Base-by-base conservation (phyloP, 2,113 vertebrate genomes). In the Pteronura brasiliensis region DNA sequence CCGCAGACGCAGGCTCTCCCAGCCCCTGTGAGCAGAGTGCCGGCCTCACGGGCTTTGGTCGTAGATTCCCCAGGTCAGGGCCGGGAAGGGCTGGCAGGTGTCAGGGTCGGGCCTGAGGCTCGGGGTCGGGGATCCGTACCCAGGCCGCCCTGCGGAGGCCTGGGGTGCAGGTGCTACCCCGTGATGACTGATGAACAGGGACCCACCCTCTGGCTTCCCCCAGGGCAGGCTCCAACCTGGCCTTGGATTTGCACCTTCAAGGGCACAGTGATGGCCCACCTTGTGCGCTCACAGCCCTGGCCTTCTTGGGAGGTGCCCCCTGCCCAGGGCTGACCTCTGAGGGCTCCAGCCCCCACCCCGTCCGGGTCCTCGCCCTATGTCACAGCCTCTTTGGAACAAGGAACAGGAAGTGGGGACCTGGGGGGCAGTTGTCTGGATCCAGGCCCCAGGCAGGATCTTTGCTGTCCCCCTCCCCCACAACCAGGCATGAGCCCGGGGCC, bases 291-390 rank as follows among this genome's bases (percentile, higher is more conserved):
- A 25, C 25, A 5, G 25, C 21, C 23, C 25, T 6, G 57, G 72
- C 36, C 83, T 34, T 39, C 71, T 59, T 55, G 44, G 55, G 49
- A 77, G 3, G 36, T 3, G 29, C 21, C 11, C 36, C 25, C n/a
- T 55, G 17, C 52, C 65, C 0, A 7, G 20, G 29, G 15, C 11
- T 4, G 1, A 4, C 25, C 44, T 29, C 39, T 13, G 11, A 44
- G 63, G 10, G n/a, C 10, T 29, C 52, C 49, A 8, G 65, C 25
- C 42, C 23, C n/a, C 4, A 9, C 27, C 10, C 42, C 14, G 12
- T 39, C 63, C 4, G 3, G 12, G 36, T 13, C 4, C 0, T 9
- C 2, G 5, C 44, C 18, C 63, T 6, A 29, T 6, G 1, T 0
- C 0, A 55, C 1, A 1, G 36, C 34, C 69, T 74, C 69, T 1